A percentile compares a stretch with the other conserved stretches of the same genome.
phyloP scores from a whole-genome alignment of 2,113 vertebrate genomes.

The Neotoma lepida region DNA sequence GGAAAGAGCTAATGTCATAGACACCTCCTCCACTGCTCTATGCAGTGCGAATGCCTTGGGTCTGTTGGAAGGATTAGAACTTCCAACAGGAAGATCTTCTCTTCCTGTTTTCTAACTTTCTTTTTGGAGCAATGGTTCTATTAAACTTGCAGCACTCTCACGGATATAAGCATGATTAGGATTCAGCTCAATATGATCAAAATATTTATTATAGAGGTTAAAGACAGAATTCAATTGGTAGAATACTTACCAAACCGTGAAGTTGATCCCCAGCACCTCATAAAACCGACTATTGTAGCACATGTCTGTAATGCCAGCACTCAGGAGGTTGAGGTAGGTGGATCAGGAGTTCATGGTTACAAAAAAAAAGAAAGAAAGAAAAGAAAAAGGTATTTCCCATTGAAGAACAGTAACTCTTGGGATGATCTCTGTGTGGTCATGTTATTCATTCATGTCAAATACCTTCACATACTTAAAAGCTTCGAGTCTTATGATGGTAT shows the following conservation, averaged over 20 bases:
- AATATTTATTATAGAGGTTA: not conserved
- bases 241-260: not conserved
- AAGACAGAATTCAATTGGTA: not conserved
- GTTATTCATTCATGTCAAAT: not conserved
- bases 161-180: constrained; percentile 83
- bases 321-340: not conserved
- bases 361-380: not conserved
- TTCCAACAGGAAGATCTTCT: constrained; percentile 82
- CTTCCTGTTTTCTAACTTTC: constrained; percentile 83
- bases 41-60: constrained; percentile 84
- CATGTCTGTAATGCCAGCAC: not conserved
- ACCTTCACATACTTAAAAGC: not conserved
- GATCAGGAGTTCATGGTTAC: not conserved
- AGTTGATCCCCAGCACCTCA: not conserved
- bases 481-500: not conserved
- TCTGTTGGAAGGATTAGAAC: constrained; percentile 86
- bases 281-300: not conserved
- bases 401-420: constrained; percentile 84
- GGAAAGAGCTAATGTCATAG: constrained; percentile 81
- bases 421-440: constrained; percentile 83
- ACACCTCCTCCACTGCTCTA: constrained; percentile 83
- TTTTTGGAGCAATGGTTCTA: constrained; percentile 84
- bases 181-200: constrained; percentile 84
- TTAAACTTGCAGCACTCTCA: constrained; percentile 82
- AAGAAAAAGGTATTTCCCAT: constrained; percentile 80